phyloP scores from a whole-genome alignment of 1,140 invertebrate genomes.

The Meloidogyne chitwoodi region DNA sequence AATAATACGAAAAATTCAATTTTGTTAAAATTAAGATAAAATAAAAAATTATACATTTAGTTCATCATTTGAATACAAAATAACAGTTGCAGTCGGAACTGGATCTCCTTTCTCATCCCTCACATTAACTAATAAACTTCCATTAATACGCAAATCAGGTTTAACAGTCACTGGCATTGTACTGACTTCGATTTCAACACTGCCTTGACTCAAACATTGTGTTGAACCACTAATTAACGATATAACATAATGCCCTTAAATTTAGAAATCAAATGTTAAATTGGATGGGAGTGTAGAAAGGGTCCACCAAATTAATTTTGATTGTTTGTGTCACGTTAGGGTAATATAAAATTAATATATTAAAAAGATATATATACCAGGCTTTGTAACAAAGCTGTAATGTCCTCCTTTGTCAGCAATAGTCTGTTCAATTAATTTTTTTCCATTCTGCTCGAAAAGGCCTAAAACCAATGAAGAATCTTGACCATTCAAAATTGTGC shows the following conservation, averaged over 20 bases:
- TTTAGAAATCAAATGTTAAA: too few species aligned
- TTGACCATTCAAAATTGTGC: constrained; percentile 72
- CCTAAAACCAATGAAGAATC: constrained; percentile 72
- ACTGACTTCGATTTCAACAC: constrained; percentile 67
- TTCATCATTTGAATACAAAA: background rate
- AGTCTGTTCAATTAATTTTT: constrained; percentile 65
- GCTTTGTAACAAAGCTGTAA: constrained; percentile 67
- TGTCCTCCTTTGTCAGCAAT: constrained; percentile 67
- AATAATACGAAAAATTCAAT: too few species aligned
- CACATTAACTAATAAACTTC: constrained; percentile 4
- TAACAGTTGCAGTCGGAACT: background rate
- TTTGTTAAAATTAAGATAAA: background rate
- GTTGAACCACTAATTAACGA: constrained; percentile 72
- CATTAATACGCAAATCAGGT: constrained; percentile 39
- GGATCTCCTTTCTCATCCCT: background rate
- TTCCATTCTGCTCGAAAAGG: constrained; percentile 65
- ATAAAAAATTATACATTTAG: too few species aligned
- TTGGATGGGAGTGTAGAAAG: too few species aligned
- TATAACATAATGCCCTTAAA: constrained; percentile 82
- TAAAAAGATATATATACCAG: too few species aligned
- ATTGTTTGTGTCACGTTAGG: too few species aligned
- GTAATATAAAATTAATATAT: too few species aligned
- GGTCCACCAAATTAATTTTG: too few species aligned
- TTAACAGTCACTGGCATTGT: constrained; percentile 73
- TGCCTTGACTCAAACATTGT: constrained; percentile 58